phyloP scores from a whole-genome alignment of 2,797 vertebrate species.

The Acipenser ruthenus region DNA sequence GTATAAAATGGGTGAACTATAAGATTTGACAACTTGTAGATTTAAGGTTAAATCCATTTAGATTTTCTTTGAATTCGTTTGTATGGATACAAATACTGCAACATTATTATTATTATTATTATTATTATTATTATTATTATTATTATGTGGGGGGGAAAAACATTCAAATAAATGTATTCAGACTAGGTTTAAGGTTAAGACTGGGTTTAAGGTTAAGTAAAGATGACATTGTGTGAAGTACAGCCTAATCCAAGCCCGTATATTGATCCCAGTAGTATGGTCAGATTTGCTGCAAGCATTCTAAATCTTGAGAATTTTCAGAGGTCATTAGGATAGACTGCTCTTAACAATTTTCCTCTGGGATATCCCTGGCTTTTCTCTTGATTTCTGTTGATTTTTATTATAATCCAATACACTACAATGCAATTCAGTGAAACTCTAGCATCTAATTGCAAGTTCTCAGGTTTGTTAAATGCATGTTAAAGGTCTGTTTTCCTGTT shows the following conservation, averaged over 20 bases:
- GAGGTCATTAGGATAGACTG: constrained; percentile 65
- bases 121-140: constrained; percentile 4
- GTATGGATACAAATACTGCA: not conserved
- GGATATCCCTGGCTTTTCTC: constrained; percentile 66
- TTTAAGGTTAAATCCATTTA: not conserved
- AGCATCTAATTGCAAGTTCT: constrained; percentile 74
- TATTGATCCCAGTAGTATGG: not conserved
- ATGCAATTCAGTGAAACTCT: constrained; percentile 49
- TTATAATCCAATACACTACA: constrained; percentile 34
- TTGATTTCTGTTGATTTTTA: constrained; percentile 71
- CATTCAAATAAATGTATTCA: constrained; percentile 7
- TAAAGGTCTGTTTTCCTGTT: constrained; percentile 81
- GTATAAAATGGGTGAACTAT: no score
- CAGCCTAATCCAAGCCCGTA: not conserved
- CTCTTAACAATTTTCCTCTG: constrained; percentile 71
- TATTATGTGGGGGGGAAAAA: not conserved
- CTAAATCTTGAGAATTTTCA: constrained; percentile 61
- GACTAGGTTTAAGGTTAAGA: no score
- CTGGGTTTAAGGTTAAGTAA: no score
- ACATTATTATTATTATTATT: not conserved
- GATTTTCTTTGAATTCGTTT: constrained; percentile 1
- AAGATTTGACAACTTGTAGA: no score
- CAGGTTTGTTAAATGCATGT: constrained; percentile 77
- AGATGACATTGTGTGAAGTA: no score
- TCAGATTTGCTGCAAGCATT: not conserved